Base-by-base conservation (phyloP, 2,113 vertebrate species). In the Telmatochromis sp. region DNA sequence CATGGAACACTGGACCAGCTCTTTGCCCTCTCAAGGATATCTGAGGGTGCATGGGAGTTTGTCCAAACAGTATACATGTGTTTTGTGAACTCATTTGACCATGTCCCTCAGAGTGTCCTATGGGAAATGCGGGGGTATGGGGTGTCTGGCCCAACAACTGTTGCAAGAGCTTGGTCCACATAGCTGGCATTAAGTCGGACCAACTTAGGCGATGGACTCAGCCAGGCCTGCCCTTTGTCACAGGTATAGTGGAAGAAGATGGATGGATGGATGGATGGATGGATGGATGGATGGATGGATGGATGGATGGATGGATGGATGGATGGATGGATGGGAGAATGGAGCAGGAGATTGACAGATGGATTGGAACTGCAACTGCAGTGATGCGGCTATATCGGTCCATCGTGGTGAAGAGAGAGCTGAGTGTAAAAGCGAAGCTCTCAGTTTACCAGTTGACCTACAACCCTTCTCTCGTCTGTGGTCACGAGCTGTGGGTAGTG, bases 371-470 rank as follows among this genome's bases (percentile, higher is more conserved):
- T 60, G 57, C 15, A 33, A 33, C 57, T 60, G 28, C 28, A 60
- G 9, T 60, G 15, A 60, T 33, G 58, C 0, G 1, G 55, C 55
- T 58, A 57, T 57, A 58, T 58, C 2, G 5, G 55, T 9, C 26
- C 23, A 9, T 58, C 2, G 3, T 17, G 14, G 26, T 58, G 55
- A 58, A 15, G 55, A 58, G 3, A 28, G 13, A 58, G 55, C 55
- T 17, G 14, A 15, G 23, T 58, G 55, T 58, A 58, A 58, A 58
- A 58, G 5, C 1, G 3, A 58, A 28, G 55, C 55, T 58, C 55
- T 58, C 55, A 58, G 0, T 58, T 58, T 58, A 58, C 23, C 23
- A 0, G 55, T 58, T 0, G 3, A 58, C 23, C 55, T 4, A 58
- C 55, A 58, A 28, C 55, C 13, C 55, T 58, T 58, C 23, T 0